phyloP scores from a whole-genome alignment of 2,113 vertebrate species.

The Rhea pennata region DNA sequence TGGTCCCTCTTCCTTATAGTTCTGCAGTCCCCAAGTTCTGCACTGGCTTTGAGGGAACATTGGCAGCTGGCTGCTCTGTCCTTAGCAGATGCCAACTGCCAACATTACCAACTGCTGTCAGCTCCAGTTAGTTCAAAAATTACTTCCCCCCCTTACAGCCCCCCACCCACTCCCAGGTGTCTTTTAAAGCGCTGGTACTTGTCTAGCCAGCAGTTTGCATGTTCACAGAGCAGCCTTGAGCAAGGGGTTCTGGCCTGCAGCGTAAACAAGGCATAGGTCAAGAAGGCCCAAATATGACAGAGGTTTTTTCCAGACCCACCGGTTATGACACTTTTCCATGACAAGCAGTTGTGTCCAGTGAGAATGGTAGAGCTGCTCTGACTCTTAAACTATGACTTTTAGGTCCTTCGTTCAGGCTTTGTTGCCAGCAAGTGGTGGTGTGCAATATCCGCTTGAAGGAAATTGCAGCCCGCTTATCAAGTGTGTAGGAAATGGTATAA shows the following conservation, averaged over 20 bases:
- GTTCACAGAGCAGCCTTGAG: neutral
- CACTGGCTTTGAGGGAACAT: neutral
- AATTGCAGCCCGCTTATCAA: neutral
- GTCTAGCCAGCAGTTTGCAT: accelerated
- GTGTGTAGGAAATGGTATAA: accelerated
- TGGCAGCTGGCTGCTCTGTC: constrained; percentile 6
- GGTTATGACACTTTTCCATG: neutral
- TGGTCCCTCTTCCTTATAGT: neutral
- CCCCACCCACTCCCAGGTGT: neutral
- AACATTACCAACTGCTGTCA: constrained; percentile 11
- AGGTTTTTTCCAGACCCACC: neutral
- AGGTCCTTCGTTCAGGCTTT: neutral
- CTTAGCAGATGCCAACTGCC: neutral
- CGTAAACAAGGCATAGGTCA: neutral
- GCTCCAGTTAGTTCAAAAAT: neutral
- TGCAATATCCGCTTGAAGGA: neutral
- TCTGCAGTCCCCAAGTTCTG: neutral
- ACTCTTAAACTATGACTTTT: accelerated
- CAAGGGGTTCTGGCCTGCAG: neutral
- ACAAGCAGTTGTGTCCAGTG: accelerated
- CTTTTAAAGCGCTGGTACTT: neutral
- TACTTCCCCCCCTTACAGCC: neutral
- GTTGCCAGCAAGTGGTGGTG: neutral
- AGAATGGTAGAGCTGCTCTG: accelerated
- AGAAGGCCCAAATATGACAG: neutral